Base-by-base conservation (phyloP, 2,888 invertebrate genomes). In the Poecilobothrus nobilitatus region DNA sequence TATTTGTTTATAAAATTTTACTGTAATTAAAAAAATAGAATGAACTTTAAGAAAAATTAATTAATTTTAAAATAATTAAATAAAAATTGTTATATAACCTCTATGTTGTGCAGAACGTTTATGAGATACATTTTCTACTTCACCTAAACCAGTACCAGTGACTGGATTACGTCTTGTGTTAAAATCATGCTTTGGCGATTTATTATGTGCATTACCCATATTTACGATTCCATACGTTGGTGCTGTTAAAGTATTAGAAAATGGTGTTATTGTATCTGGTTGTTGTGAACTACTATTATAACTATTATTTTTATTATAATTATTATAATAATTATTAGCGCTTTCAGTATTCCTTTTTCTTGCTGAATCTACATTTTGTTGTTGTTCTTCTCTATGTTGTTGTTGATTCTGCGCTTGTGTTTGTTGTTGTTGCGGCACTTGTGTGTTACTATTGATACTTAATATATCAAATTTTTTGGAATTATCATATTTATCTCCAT, bases 101-200 rank as follows among this genome's bases (percentile, higher is more conserved):
- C 71, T 73, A 65, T 73, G 44, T 12, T 15, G 72, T n/a, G 71
- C 73, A 73, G 74, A 74, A 73, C 71, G 71, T 72, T 73, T 76
- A 74, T 67, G 70, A 70, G 68, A 75, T 73, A 44, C 12, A 44
- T 75, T 74, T 63, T 72, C 74, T 71, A 75, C 74, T 34, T 71
- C 74, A 68, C 74, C 75, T 63, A 78, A 70, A 67, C 77, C 77
- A 67, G 75, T 70, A 37, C 77, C 76, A 34, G 76, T 78, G n/a
- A 77, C 77, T 10, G 77, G 76, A 75, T 78, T 79, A 21, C 78
- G 77, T 10, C 10, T 9, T 44, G 12, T 44, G 3, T 44, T 44
- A 44, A 44, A 9, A 44, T 44, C 44, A 44, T 12, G 44, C 12
- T 12, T 6, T 44, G 44, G 44, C 15, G 44, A 44, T 44, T 44